Percentiles rank a stretch among this genome's conserved stretches.
These are phyloP conservation scores for Coenonympha glycerion DNA, from an alignment of 2,888 invertebrate species.

Conservation along the genomic window DNA sequence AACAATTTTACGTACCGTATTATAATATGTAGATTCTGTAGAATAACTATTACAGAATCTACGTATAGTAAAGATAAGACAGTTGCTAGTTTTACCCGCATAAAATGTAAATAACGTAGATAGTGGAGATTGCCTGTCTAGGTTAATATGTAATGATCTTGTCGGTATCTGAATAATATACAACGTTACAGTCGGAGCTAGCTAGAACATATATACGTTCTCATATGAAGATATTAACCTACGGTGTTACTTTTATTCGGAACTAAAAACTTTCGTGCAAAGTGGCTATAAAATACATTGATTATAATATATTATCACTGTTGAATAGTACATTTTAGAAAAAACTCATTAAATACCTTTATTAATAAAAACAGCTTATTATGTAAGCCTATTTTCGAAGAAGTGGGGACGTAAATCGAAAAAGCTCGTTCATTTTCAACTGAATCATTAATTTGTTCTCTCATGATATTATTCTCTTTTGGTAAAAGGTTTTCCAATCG, in stretches of 20 bases:
- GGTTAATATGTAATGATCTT: constrained; percentile 4
- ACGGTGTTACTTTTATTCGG: too few relatives aligned
- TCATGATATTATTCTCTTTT: neutral
- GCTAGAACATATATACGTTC: neutral
- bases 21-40: too few relatives aligned
- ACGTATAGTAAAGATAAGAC: neutral
- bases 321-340: too few relatives aligned
- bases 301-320: neutral
- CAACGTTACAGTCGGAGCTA: neutral
- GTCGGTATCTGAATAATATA: neutral
- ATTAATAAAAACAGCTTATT: too few relatives aligned
- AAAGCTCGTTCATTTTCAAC: neutral
- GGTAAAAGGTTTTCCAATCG: too few relatives aligned
- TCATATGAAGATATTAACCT: too few relatives aligned
- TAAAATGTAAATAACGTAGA: neutral
- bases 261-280: too few relatives aligned
- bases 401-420: neutral
- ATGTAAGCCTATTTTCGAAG: too few relatives aligned
- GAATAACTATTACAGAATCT: neutral
- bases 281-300: too few relatives aligned
- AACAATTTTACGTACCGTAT: too few relatives aligned
- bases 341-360: too few relatives aligned
- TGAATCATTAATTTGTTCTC: neutral
- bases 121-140: constrained; percentile 1
- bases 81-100: neutral